Evolutionary conservation across 2,797 vertebrate species (phyloP), one percentile per base, ranked within the genome.

Genomic region (Hippocampus kuda): DNA sequence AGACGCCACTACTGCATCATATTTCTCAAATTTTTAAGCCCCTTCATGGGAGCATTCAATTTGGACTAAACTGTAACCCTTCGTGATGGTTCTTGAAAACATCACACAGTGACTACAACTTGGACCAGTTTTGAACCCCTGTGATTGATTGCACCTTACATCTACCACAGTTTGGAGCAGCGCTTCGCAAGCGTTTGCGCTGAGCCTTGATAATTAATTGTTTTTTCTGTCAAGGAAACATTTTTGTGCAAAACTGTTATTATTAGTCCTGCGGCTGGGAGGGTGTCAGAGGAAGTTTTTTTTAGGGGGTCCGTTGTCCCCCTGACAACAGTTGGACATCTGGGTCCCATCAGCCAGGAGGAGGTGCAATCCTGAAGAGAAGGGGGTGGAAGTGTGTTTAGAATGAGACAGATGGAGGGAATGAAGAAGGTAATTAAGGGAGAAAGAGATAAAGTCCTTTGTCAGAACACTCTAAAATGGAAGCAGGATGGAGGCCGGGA

Each of bases 321-420:
- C 53, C 18, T 9, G 56, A 70, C 59, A 74, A 70, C 71, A 81
- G 73, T 75, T 76, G 81, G 79, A 83, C 84, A 87, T 87, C 83
- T 87, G 85, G 78, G 79, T 81, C 81, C 76, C 71, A 86, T 89
- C 82, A 83, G 67, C 75, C 59, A 75, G 66, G 70, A 76, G 71
- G 24, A 65, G 67, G 26, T 30, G 26, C 30, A 42, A 44, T 59
- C 9, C 61, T 42, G 62, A 24, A 44, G 41, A 64, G 62, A 24
- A 64, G 42, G 48, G 69, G 69, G 48, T 18, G 62, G 22, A 26
- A 65, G 53, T 41, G 41, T 66, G 53, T 5, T 9, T 26, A 76
- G 77, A 69, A 70, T 70, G 74, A 69, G 77, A 77, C 85, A 83
- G 82, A 86, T 83, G 82, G 81, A 62, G 71, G 48, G 69, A 71